Conservation (phyloP, 2,113 vertebrate genomes). For the Gallinago undulata region DNA sequence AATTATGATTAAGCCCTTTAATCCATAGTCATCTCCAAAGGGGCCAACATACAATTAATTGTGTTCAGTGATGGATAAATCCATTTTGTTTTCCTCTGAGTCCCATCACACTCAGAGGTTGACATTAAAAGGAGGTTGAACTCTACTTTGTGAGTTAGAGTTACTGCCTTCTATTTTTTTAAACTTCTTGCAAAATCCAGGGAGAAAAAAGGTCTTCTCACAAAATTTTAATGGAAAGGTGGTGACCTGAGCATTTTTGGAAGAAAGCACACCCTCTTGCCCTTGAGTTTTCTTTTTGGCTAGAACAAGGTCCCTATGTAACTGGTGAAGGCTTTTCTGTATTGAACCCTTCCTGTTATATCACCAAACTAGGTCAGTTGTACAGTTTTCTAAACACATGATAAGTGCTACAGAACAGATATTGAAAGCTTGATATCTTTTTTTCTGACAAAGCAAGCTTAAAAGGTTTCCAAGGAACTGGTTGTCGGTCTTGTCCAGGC, state of each 20-base stretch:
- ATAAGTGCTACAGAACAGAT: neutral
- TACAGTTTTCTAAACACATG: neutral
- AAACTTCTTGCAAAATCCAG: neutral
- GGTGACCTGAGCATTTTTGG: neutral
- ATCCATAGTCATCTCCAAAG: constrained; percentile 2
- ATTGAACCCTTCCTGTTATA: neutral
- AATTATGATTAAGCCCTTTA: constrained; percentile 36
- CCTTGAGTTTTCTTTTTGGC: neutral
- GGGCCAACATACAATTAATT: constrained; percentile 37
- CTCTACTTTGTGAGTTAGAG: neutral
- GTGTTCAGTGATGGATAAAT: constrained; percentile 48
- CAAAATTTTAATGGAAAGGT: neutral
- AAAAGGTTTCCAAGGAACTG: neutral
- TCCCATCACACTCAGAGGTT: neutral
- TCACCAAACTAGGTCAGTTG: neutral
- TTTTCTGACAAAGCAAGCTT: neutral
- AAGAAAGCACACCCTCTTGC: neutral
- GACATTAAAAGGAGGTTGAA: constrained; percentile 45
- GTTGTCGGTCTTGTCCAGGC: neutral
- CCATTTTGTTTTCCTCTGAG: constrained; percentile 47
- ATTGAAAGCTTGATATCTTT: neutral
- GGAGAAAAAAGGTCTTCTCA: neutral
- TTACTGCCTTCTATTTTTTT: neutral
- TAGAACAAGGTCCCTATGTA: neutral
- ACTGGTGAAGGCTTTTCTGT: neutral